Conservation (phyloP, 2,888 invertebrate genomes). For the Meiosimyza platycephala region DNA sequence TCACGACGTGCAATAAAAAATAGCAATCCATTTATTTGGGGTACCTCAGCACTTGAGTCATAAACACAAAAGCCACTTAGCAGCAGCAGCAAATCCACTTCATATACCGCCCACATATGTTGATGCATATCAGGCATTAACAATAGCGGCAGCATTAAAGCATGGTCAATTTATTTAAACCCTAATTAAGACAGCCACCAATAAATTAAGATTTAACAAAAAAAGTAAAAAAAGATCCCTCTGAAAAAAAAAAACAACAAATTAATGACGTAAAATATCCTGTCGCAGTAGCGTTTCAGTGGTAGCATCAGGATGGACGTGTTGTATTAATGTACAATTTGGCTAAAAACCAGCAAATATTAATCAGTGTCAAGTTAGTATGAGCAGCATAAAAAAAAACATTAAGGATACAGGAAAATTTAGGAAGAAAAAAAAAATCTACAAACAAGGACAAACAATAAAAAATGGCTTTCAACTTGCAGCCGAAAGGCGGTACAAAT, state of each 20-base stretch:
- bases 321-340: slow-evolving; percentile 8
- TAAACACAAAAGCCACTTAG: no score
- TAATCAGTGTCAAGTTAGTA: slow-evolving; percentile 10
- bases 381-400: neutral
- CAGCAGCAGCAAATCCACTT: neutral
- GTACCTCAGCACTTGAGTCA: no score
- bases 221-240: neutral
- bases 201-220: slow-evolving; percentile 24
- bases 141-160: neutral
- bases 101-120: neutral
- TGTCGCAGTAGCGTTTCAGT: no score
- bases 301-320: neutral
- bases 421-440: no score
- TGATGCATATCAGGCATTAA: neutral
- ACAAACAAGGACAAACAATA: neutral
- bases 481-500: neutral
- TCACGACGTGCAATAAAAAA: no score
- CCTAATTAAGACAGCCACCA: slow-evolving; percentile 17
- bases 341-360: slow-evolving; percentile 11
- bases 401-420: neutral
- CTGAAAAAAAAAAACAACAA: neutral
- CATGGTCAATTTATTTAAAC: slow-evolving; percentile 21
- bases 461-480: neutral
- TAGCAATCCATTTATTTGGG: no score
- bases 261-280: slow-evolving; percentile 7